These are phyloP conservation scores for Phyllostomus hastatus DNA, from an alignment of 2,113 vertebrate genomes.

Conservation along the genomic window DNA sequence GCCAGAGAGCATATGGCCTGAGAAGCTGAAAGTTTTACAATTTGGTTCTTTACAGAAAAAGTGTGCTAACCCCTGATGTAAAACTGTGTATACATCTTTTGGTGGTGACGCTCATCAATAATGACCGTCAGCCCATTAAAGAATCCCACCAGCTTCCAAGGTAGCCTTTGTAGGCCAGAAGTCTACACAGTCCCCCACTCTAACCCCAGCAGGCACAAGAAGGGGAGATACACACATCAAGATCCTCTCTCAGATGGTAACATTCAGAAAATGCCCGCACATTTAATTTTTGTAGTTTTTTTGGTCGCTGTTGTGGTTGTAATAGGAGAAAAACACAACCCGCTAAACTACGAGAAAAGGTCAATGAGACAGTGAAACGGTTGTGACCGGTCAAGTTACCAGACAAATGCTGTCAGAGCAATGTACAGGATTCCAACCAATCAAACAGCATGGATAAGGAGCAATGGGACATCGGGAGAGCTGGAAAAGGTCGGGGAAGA, in stretches of 20 bases:
- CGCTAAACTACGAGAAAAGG: neutral
- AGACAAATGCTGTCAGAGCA: neutral
- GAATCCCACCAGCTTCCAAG: neutral
- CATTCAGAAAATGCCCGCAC: neutral
- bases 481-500: conserved; percentile 47
- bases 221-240: neutral
- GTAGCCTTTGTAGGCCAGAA: neutral
- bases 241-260: neutral
- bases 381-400: neutral
- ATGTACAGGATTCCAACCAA: neutral
- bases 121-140: neutral
- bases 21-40: neutral
- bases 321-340: conserved; percentile 32
- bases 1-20: neutral
- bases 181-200: neutral
- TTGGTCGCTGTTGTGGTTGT: neutral
- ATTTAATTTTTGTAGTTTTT: neutral
- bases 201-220: neutral
- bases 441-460: neutral
- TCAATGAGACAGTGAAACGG: neutral
- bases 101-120: neutral
- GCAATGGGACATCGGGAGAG: neutral
- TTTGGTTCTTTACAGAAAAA: neutral
- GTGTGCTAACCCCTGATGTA: neutral
- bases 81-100: neutral